Conservation (phyloP, 2,888 invertebrate species). For the Archips xylosteana region DNA sequence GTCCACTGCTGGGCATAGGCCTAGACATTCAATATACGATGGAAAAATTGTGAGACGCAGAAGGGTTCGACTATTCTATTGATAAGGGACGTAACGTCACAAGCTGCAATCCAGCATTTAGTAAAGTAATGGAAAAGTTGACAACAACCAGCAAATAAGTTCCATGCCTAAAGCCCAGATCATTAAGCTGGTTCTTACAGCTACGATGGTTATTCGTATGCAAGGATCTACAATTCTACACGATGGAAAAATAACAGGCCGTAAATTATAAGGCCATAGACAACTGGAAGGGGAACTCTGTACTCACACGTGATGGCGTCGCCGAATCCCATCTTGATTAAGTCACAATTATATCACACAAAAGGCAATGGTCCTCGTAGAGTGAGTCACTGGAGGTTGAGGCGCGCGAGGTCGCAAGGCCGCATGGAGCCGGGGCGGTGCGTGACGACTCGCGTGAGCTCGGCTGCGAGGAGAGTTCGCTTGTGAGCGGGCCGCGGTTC, state of each 20-base stretch:
- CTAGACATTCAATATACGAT: neutral
- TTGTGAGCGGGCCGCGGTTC: constrained; percentile 61
- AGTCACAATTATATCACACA: constrained; percentile 54
- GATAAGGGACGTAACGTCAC: neutral
- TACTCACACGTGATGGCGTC: constrained; percentile 71
- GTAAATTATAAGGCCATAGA: constrained; percentile 11
- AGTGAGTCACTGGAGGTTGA: constrained; percentile 50
- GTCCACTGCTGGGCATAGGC: too few relatives aligned
- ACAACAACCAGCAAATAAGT: neutral
- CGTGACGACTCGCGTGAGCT: constrained; percentile 62
- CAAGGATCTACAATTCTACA: neutral
- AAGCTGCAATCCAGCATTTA: neutral
- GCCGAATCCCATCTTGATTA: constrained; percentile 65
- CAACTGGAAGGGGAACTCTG: constrained; percentile 43
- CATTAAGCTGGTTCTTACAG: neutral
- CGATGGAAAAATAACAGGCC: constrained; percentile 6
- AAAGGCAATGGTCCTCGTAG: constrained; percentile 50
- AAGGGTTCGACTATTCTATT: neutral
- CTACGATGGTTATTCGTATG: neutral
- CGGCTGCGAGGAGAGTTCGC: constrained; percentile 60
- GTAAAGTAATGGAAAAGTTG: neutral
- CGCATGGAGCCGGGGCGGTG: constrained; percentile 46
- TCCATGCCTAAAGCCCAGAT: neutral
- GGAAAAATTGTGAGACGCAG: neutral
- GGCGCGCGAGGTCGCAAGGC: constrained; percentile 43